These are phyloP conservation scores for Brachionus koreanus DNA, from an alignment of 1,140 invertebrate genomes.

Conservation along the genomic window DNA sequence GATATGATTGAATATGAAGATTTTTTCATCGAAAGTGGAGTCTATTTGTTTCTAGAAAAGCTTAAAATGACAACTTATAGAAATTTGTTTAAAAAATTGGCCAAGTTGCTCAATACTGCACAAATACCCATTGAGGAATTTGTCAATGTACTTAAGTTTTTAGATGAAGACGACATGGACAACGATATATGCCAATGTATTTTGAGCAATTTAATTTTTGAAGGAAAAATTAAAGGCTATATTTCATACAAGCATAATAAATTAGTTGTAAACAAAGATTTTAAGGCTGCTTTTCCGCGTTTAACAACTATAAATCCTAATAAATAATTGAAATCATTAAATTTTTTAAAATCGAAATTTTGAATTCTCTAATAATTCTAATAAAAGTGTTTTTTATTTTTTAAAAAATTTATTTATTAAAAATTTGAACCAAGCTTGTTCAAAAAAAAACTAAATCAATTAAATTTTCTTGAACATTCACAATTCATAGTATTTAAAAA, in stretches of 20 bases:
- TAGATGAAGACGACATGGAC: conserved; percentile 74
- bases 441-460: no score
- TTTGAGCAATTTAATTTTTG: conserved; percentile 89
- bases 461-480: no score
- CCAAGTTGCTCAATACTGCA: conserved; percentile 72
- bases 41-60: conserved; percentile 94
- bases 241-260: conserved; percentile 95
- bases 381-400: no score
- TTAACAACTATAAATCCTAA: conserved; percentile 49
- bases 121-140: conserved; percentile 82
- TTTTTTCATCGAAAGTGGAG: conserved; percentile 89
- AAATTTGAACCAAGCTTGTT: no score
- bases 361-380: no score
- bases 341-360: not conserved
- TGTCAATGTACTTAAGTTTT: conserved; percentile 70
- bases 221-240: conserved; percentile 80
- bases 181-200: conserved; percentile 91
- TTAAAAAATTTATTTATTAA: no score
- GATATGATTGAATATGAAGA: conserved; percentile 79
- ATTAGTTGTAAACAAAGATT: conserved; percentile 82
- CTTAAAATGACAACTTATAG: conserved; percentile 88
- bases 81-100: conserved; percentile 93
- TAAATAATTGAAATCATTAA: not conserved
- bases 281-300: conserved; percentile 82
- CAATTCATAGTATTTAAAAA: no score